Evolutionary conservation across 2,888 invertebrate species (phyloP).

Genomic region (Rhamnusium bicolor): DNA sequence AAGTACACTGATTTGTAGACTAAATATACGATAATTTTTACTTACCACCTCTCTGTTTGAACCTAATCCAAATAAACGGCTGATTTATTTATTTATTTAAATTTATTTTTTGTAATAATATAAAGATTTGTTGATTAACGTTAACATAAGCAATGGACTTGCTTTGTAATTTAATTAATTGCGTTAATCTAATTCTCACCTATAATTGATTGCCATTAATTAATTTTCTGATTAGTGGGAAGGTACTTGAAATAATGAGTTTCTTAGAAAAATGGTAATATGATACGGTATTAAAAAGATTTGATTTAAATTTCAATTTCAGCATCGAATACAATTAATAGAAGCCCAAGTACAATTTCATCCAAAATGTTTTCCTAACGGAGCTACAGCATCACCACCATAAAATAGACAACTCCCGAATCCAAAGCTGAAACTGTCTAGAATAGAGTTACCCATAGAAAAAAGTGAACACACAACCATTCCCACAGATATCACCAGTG

Average conservation of each 20-base stretch:
- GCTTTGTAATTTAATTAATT: background rate
- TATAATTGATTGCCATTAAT: background rate
- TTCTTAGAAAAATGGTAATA: background rate
- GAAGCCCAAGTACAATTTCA: no score
- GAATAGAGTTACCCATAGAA: no score
- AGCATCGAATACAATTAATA: no score
- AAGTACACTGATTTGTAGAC: background rate
- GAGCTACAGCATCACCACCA: no score
- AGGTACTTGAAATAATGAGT: background rate
- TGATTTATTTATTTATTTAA: slow-evolving; percentile 1
- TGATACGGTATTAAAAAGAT: background rate
- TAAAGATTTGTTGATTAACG: background rate
- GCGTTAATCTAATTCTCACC: background rate
- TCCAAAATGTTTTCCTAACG: no score
- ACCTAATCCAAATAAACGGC: slow-evolving; percentile 1
- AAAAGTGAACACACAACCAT: no score
- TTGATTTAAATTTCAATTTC: background rate
- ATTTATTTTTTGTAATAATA: slow-evolving; percentile 5
- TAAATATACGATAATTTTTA: background rate
- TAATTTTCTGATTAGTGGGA: background rate
- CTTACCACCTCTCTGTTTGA: background rate
- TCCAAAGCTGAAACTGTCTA: no score
- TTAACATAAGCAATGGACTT: background rate
- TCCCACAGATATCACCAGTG: no score
- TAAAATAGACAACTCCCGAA: no score